Evolutionary conservation across 2,797 vertebrate genomes (phyloP), one percentile per base, ranked within the genome.

Genomic region (Cirrhinus molitorella): DNA sequence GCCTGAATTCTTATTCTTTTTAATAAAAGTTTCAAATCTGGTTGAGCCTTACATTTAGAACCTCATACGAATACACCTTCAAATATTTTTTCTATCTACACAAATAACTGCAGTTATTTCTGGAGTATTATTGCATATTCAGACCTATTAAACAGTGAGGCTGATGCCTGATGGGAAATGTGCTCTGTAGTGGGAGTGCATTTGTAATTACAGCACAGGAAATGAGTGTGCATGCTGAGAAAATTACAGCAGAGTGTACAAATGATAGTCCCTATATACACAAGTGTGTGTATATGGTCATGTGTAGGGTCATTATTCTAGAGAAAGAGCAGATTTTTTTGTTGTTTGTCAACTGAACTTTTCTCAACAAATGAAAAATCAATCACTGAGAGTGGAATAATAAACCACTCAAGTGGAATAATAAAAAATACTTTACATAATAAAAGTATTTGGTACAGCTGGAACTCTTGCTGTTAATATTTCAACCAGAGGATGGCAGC

Each of bases 401-500:
- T 63, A 3, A 17, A n/a, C n/a, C n/a, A n/a, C n/a, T n/a, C n/a
- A n/a, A 31, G 61, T 31, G 7, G 25, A 9, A 31, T 63, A 63
- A 63, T 63, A 3, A 17, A n/a, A 63, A 78, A 31, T 5, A 21
- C 28, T 40, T 17, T 78, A 14, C 34, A 59, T 59, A 45, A 70
- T 57, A 57, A 31, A 45, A 45, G 23, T 68, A 45, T 12, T 59
- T 61, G 17, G 2, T 31, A 59, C 19, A 45, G 3, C 16, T 31
- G 23, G 4, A 34, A 45, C 6, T 70, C 19, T 34, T 83, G 81
- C 81, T 23, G 11, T 75, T 75, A 63, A 49, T 71, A 63, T 83
- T 82, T 83, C 47, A 40, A 43, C 81, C 81, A 83, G 81, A 76
- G 23, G 81, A 43, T 83, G 81, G 61, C 81, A 67, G 72, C 21